Evolutionary conservation across 2,113 vertebrate genomes (phyloP), one percentile per base, ranked within the genome.

Genomic region (Callionymus lyra): DNA sequence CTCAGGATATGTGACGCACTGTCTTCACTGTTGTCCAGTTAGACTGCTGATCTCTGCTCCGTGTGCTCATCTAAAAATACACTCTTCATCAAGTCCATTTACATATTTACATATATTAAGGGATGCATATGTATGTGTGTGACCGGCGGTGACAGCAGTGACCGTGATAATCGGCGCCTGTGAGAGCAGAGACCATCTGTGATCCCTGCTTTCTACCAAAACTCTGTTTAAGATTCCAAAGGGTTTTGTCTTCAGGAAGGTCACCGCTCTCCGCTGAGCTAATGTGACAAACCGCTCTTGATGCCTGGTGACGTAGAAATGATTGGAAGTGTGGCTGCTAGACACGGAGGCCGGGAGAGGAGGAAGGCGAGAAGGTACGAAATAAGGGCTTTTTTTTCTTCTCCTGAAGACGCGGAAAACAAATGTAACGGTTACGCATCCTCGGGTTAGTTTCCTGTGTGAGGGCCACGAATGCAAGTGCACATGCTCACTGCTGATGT

Each of bases 161-260:
- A 53, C 53, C 38, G 44, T 54, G 38, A 58, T 68, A 69, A 73
- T 59, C 44, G 56, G 44, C 52, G 43, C 39, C 46, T 50, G 59
- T 45, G 63, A 56, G 62, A 59, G 47, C 51, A 56, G 44, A 44
- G 41, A 32, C 71, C 64, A 51, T 69, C 56, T 63, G 59, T 49
- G 55, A 47, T 39, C 41, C 43, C 16, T 8, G 43, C 39, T 48
- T 62, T 50, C 31, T 34, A 19, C 6, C 36, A 73, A 57, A 15
- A 47, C 52, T 46, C 69, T 76, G 50, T 49, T 79, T 72, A 63
- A 68, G 55, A 72, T 77, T 63, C 76, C 72, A 61, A 59, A 39
- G 54, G 55, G 45, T 53, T 67, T 53, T 56, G 57, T 72, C 63
- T 68, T 63, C 41, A 36, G 41, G 64, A 74, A 79, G 72, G 79